Evolutionary conservation across 64 coral and sea anemone species (phyloP).

Genomic region (Dendronephthya gigantea): DNA sequence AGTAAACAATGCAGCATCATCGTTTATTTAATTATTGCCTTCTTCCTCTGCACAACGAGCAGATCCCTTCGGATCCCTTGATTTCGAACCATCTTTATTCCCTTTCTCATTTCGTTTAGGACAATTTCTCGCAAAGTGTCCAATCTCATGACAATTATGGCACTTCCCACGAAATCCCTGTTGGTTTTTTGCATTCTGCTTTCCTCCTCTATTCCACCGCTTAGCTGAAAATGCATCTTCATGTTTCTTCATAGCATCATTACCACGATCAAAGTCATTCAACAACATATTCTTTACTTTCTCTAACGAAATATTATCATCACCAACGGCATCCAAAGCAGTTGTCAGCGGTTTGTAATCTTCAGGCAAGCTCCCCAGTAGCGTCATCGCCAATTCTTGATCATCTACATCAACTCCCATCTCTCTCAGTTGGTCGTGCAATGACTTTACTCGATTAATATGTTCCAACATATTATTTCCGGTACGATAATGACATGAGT

Average conservation of each 20-base stretch:
- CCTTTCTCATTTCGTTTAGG: no score
- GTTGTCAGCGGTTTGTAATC: conserved; percentile 25
- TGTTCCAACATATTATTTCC: conserved; percentile 23
- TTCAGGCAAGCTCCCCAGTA: conserved; percentile 18
- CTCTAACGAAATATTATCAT: conserved; percentile 25
- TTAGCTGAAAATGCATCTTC: conserved; percentile 25
- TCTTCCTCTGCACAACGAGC: no score
- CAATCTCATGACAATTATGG: no score
- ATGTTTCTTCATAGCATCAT: conserved; percentile 19
- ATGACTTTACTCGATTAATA: neutral
- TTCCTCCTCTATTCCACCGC: neutral
- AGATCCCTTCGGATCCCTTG: no score
- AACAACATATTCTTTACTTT: conserved; percentile 18
- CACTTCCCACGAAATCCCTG: no score
- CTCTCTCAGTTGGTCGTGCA: conserved; percentile 20
- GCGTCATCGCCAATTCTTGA: conserved; percentile 14
- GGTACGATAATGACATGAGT: neutral
- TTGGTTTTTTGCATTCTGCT: no score
- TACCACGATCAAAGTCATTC: conserved; percentile 21
- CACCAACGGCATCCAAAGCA: conserved; percentile 28
- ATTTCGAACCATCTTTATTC: no score
- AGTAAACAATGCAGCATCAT: no score
- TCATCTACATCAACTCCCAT: conserved; percentile 1
- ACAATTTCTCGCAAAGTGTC: no score
- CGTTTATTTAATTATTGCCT: no score